phyloP scores from a whole-genome alignment of 2,113 vertebrate species.

The Stigmatopora nigra region DNA sequence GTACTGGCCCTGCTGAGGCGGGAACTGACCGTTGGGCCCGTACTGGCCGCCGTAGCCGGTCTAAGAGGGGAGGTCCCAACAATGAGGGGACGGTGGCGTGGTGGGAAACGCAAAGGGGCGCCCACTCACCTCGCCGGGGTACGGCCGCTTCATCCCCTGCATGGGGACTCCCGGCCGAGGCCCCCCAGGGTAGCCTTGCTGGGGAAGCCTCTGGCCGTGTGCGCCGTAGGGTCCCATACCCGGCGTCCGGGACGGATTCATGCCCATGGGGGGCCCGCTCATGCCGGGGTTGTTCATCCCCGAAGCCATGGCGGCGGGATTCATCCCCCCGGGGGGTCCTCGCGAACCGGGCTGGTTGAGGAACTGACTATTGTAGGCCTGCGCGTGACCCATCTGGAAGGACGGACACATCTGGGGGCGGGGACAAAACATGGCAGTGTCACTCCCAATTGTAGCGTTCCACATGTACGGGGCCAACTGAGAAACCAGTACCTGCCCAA shows the following conservation, averaged over 20 bases:
- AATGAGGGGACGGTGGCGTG: neutral
- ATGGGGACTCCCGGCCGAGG: conserved; percentile 88
- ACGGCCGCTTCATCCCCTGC: conserved; percentile 93
- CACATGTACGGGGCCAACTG: neutral
- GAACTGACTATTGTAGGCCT: conserved; percentile 97
- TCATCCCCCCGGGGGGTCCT: conserved; percentile 90
- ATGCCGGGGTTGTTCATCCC: conserved; percentile 88
- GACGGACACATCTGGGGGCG: conserved; percentile 93
- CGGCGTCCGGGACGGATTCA: conserved; percentile 89
- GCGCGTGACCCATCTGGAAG: conserved; percentile 97
- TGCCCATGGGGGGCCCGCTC: conserved; percentile 92
- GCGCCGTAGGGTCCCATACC: conserved; percentile 87
- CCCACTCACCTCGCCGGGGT: conserved; percentile 88
- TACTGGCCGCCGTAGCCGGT: conserved; percentile 91
- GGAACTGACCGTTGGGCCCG: conserved; percentile 95
- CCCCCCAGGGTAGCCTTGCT: conserved; percentile 88
- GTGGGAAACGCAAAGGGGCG: neutral
- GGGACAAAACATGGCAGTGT: conserved; percentile 24
- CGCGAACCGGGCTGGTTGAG: conserved; percentile 94
- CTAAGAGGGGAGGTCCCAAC: conserved; percentile 56
- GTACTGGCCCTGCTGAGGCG: conserved; percentile 92
- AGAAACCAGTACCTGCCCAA: conserved; percentile 80
- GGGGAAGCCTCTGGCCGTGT: conserved; percentile 91
- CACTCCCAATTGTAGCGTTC: neutral
- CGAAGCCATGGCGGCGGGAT: conserved; percentile 85